Evolutionary conservation across 2,797 vertebrate species (phyloP).

Genomic region (Manis javanica): DNA sequence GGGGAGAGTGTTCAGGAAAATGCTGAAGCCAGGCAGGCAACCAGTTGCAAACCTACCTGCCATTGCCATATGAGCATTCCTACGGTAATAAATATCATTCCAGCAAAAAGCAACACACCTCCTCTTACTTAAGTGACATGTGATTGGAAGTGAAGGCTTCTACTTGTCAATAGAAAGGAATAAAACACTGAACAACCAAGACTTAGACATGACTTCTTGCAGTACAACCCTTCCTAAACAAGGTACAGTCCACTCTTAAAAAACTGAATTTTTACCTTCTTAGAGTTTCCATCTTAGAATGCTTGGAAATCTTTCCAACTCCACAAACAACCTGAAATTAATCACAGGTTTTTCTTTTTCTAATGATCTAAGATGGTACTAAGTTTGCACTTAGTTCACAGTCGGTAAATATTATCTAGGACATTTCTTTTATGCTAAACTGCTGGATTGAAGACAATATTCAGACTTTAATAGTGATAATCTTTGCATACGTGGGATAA

Average conservation of each 20-base stretch:
- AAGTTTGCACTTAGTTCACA: not conserved
- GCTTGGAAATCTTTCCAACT: not conserved
- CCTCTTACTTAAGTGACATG: not conserved
- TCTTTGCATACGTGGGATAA: not conserved
- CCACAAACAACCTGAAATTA: conserved; percentile 8
- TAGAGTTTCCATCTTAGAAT: not conserved
- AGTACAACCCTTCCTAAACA: not conserved
- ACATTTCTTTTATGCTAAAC: not conserved
- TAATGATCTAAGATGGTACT: conserved; percentile 18
- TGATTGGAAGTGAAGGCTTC: not conserved
- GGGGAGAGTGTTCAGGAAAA: conserved; percentile 15
- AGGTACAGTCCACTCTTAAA: not conserved
- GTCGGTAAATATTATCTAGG: conserved; percentile 30
- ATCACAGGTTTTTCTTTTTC: conserved; percentile 31
- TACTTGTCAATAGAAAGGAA: not conserved
- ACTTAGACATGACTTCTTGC: not conserved
- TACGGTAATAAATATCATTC: not conserved
- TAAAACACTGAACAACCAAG: not conserved
- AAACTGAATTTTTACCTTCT: not conserved
- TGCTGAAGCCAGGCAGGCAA: not conserved
- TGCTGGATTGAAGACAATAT: conserved; percentile 4
- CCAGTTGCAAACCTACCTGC: not conserved
- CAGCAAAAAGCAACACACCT: not conserved
- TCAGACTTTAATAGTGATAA: not conserved
- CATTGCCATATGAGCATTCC: not conserved